Evolutionary conservation across 2,888 invertebrate species (phyloP), one percentile per base, ranked within the genome.

Genomic region (Eupithecia insigniata): DNA sequence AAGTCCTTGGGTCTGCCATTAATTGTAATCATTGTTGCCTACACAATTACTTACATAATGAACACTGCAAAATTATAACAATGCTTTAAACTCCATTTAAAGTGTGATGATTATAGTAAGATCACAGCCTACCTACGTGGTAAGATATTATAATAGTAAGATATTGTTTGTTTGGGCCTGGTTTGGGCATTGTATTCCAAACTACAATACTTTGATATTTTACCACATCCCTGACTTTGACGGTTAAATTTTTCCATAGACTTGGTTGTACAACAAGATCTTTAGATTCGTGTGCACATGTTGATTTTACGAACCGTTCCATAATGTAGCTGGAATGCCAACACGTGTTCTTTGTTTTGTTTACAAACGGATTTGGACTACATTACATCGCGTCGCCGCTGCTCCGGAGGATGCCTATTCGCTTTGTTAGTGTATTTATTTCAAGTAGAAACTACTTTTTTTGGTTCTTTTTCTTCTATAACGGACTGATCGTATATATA

Each of bases 261-360:
- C 51, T 51, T 46, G 22, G 12, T 55, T 12, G 12, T 14, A 26
- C 1, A 55, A 12, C 12, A 55, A 26, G 22, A 55, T 55, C 14
- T 55, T 26, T 55, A 26, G 55, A 5, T 55, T 55, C 55, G 22
- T n/a, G 26, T 55, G 12, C 55, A 55, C 30, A 60, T 60, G 60
- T 60, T 60, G 28, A 30, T 28, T 60, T 60, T 8, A 60, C 16
- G 60, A 30, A 60, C 55, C 12, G 26, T 14, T 22, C 26, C 55
- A 26, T 55, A 55, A 14, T 55, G 26, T 55, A 26, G 14, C 12
- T 60, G 60, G 60, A 30, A 30, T 18, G 18, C 60, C 66, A 60
- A 71, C 70, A 55, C 71, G 73, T 67, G 43, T 66, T 60, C 28
- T 55, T 55, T 55, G 69, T 67, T 69, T 68, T 73, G 71, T 75